Conservation (phyloP, 2,113 vertebrate species). For the Pristiophorus japonicus region DNA sequence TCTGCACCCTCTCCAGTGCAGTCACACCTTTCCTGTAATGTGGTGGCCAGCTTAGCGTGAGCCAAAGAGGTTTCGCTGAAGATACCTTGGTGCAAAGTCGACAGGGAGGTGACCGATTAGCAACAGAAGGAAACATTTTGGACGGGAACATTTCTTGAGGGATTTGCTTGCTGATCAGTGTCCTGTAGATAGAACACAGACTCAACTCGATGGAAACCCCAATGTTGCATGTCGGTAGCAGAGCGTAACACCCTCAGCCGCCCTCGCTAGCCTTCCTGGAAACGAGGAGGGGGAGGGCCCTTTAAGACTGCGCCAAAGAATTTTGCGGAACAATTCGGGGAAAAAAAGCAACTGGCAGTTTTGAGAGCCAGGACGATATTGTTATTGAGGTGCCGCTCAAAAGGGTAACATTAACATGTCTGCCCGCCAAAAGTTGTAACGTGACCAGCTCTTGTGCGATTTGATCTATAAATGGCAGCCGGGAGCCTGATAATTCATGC, state of each 20-base stretch:
- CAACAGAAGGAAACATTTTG: not conserved
- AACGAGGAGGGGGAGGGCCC: not conserved
- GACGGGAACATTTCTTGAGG: not conserved
- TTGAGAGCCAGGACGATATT: not conserved
- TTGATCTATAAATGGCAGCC: conserved; percentile 24
- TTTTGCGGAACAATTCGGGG: not conserved
- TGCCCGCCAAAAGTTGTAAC: not conserved
- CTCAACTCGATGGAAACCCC: not conserved
- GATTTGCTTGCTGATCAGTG: not conserved
- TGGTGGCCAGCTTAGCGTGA: not conserved
- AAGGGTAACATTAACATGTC: not conserved
- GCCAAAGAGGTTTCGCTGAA: not conserved
- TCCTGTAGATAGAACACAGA: not conserved
- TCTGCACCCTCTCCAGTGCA: too few relatives aligned
- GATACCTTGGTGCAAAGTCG: not conserved
- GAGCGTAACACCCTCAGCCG: not conserved
- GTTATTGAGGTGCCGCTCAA: not conserved
- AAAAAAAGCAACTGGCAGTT: not conserved
- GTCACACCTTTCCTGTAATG: too few relatives aligned
- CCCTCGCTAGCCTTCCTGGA: not conserved
- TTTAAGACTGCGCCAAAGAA: not conserved
- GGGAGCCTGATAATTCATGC: conserved; percentile 2
- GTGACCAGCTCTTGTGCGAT: not conserved
- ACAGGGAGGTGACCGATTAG: not conserved
- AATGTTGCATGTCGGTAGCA: not conserved